A percentile compares a stretch with the other conserved stretches of the same genome.
Evolutionary conservation across 2,113 vertebrate genomes (phyloP).

Genomic region (Amphiprion percula): DNA sequence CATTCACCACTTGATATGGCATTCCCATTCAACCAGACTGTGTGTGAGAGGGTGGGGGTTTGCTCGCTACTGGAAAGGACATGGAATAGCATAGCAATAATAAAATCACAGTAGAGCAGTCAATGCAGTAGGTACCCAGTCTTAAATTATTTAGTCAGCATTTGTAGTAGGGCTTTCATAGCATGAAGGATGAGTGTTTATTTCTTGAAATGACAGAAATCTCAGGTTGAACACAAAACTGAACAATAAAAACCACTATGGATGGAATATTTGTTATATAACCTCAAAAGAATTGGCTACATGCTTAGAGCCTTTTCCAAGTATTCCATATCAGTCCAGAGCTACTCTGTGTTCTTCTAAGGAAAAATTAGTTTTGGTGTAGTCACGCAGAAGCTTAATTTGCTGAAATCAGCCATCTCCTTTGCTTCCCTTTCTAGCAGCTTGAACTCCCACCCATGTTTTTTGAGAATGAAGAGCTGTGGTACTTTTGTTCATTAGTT

Average conservation of each 20-base stretch:
- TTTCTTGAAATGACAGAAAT: conserved; percentile 53
- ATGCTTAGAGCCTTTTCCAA: conserved; percentile 23
- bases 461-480: conserved; percentile 55
- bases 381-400: conserved; percentile 20
- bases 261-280: conserved; percentile 67
- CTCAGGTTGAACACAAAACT: conserved; percentile 71
- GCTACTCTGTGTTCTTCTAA: conserved; percentile 6
- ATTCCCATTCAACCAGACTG: conserved; percentile 73
- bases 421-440: conserved; percentile 52
- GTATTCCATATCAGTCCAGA: conserved; percentile 25
- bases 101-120: conserved; percentile 35
- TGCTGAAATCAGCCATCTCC: conserved; percentile 10
- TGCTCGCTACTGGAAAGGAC: conserved; percentile 65
- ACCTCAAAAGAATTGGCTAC: conserved; percentile 38
- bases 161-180: conserved; percentile 40
- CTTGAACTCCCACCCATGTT: conserved; percentile 53
- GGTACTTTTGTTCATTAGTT: conserved; percentile 58
- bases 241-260: conserved; percentile 66
- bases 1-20: conserved; percentile 62
- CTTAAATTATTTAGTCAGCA: conserved; percentile 51
- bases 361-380: conserved; percentile 18
- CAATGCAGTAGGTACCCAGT: conserved; percentile 52
- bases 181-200: conserved; percentile 64
- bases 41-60: conserved; percentile 57
- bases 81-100: conserved; percentile 79